phyloP scores from a whole-genome alignment of 2,797 vertebrate species.

The Poeciliopsis presidionis region DNA sequence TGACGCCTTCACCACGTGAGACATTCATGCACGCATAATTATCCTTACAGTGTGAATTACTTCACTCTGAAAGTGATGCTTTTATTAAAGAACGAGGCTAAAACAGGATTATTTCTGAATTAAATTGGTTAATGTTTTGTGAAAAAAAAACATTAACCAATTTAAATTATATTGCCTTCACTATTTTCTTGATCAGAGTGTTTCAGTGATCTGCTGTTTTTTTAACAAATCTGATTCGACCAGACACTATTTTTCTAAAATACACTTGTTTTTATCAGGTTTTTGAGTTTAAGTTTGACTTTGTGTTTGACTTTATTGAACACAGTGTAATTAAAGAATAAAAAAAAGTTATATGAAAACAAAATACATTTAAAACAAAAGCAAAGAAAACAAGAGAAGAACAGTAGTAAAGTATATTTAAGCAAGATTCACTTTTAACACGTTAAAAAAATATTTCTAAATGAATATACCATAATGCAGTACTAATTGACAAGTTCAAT shows the following conservation, averaged over 20 bases:
- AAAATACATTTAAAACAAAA: no score
- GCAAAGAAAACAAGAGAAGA: no score
- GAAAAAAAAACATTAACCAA: no score
- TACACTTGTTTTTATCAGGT: not conserved
- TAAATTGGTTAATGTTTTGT: not conserved
- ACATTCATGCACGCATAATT: not conserved
- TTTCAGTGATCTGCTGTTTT: not conserved
- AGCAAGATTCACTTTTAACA: no score
- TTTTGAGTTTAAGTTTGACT: no score
- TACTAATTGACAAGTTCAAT: no score
- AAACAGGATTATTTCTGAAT: not conserved
- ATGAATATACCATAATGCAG: no score
- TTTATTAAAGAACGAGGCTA: not conserved
- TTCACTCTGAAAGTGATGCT: not conserved
- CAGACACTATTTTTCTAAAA: not conserved
- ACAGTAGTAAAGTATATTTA: no score
- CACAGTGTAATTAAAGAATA: no score
- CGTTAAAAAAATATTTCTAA: no score
- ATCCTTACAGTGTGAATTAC: not conserved
- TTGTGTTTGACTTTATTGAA: no score
- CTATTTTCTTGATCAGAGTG: not conserved
- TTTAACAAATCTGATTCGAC: not conserved
- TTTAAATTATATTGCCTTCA: not conserved
- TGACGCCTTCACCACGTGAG: conserved; percentile 98
- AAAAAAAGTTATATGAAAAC: no score